Conservation (phyloP, 2,113 vertebrate genomes). For the Orthonyx spaldingii region DNA sequence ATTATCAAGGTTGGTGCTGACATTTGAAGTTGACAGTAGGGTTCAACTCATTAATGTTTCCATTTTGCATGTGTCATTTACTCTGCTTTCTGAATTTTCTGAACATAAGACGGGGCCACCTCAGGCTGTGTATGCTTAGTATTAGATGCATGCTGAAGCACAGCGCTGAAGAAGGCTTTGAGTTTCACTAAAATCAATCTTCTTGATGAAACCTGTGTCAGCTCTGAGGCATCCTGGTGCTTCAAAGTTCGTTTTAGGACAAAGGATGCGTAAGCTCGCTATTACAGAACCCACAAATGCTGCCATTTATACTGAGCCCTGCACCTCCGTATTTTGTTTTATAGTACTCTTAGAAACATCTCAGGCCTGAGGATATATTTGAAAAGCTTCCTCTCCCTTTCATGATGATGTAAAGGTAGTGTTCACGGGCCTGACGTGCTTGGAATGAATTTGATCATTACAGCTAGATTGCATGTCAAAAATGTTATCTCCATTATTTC, state of each 20-base stretch:
- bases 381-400: conserved; percentile 20
- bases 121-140: neutral
- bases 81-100: neutral
- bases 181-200: neutral
- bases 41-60: conserved; percentile 18
- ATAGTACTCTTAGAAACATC: conserved; percentile 10
- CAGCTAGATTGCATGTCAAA: neutral
- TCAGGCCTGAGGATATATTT: conserved; percentile 27
- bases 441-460: conserved; percentile 23
- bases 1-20: neutral
- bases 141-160: neutral
- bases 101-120: neutral
- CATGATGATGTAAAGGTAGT: neutral
- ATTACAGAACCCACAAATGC: neutral
- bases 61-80: neutral
- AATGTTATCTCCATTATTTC: neutral
- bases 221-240: neutral
- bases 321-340: neutral
- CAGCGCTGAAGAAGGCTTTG: neutral
- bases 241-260: conserved; percentile 4
- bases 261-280: neutral
- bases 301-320: neutral
- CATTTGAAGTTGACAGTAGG: neutral
- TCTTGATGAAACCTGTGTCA: neutral
- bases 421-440: neutral